phyloP scores from a whole-genome alignment of 2,888 invertebrate species.

The Athetis lepigone region DNA sequence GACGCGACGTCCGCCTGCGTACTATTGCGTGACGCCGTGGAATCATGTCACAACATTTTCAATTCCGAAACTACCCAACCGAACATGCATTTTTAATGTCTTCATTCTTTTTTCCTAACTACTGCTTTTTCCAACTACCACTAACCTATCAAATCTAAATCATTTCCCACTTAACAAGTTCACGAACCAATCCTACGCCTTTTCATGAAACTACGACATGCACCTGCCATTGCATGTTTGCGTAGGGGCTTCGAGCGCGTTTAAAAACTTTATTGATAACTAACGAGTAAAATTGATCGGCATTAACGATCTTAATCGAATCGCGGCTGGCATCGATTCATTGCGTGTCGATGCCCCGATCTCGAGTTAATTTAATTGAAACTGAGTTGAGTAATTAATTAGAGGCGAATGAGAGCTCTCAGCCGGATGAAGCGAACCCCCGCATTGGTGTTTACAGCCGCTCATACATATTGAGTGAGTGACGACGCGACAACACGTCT shows the following conservation, averaged over 20 bases:
- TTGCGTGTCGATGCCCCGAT: conserved; percentile 87
- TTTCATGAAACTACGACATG: conserved; percentile 56
- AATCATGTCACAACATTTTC: conserved; percentile 45
- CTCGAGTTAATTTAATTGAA: conserved; percentile 89
- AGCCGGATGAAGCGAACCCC: conserved; percentile 80
- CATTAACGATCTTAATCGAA: conserved; percentile 88
- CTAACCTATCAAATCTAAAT: conserved; percentile 48
- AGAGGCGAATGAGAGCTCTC: conserved; percentile 88
- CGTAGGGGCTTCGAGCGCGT: conserved; percentile 67
- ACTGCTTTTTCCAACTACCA: conserved; percentile 26
- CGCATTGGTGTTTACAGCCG: conserved; percentile 79
- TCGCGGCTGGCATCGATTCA: conserved; percentile 85
- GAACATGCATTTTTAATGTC: conserved; percentile 52
- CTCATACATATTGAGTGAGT: conserved; percentile 74
- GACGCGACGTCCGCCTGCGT: conserved; percentile 29
- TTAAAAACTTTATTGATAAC: conserved; percentile 86
- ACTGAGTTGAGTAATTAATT: conserved; percentile 90
- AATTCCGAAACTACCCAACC: conserved; percentile 37
- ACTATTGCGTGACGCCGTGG: conserved; percentile 40
- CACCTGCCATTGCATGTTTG: conserved; percentile 68
- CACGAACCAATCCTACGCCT: conserved; percentile 53
- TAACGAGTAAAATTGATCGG: conserved; percentile 87
- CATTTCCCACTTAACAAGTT: conserved; percentile 49
- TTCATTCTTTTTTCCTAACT: conserved; percentile 29
- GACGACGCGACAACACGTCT: conserved; percentile 62